phyloP scores from a whole-genome alignment of 2,888 invertebrate species.

The Orthosia incerta region DNA sequence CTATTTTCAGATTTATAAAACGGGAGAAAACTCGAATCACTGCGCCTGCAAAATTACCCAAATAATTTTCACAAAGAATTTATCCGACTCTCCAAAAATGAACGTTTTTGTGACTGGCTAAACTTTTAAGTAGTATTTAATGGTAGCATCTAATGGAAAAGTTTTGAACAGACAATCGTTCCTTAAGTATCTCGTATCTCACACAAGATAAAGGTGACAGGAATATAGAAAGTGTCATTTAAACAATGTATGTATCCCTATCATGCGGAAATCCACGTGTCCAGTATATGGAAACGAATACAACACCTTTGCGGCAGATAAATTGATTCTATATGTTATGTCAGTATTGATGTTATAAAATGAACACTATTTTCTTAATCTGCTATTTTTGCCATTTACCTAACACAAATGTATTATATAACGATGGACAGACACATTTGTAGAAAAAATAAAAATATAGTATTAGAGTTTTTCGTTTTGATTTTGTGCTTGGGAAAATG shows the following conservation, averaged over 20 bases:
- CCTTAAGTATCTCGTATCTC: not conserved
- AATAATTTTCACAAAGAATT: not conserved
- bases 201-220: not conserved
- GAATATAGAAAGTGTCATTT: not conserved
- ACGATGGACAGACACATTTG: too few relatives aligned
- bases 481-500: too few relatives aligned
- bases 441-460: too few relatives aligned
- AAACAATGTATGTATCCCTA: not conserved
- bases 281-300: slow-evolving; percentile 17
- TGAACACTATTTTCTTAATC: too few relatives aligned
- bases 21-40: not conserved
- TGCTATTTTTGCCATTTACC: too few relatives aligned
- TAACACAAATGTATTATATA: not conserved
- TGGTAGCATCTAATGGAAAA: slow-evolving; percentile 6
- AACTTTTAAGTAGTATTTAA: slow-evolving; percentile 15
- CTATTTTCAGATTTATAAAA: slow-evolving; percentile 10
- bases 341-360: too few relatives aligned
- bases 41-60: not conserved
- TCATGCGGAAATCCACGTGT: slow-evolving; percentile 2
- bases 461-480: too few relatives aligned
- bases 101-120: not conserved
- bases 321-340: slow-evolving; percentile 24
- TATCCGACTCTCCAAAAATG: slow-evolving; percentile 1
- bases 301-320: slow-evolving; percentile 19
- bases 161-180: not conserved